Percentiles rank a stretch among this genome's conserved stretches.
Conservation (phyloP, 2,797 vertebrate genomes). For the Manis javanica region DNA sequence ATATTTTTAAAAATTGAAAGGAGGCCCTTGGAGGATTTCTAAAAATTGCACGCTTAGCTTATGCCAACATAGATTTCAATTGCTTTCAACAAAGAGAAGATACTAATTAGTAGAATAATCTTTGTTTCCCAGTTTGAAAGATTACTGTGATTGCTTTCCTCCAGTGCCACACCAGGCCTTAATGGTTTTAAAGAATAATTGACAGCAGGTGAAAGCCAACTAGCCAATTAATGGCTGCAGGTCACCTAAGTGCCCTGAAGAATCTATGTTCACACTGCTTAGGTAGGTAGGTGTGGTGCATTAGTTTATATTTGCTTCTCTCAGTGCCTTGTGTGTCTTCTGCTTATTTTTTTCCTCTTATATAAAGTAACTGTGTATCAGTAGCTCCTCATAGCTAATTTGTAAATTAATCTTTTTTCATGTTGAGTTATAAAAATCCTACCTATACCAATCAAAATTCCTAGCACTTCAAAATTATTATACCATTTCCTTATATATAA, state of each 20-base stretch:
- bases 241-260: slow-evolving; percentile 48
- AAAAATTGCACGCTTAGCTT: slow-evolving; percentile 28
- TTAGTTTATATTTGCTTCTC: background rate
- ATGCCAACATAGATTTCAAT: slow-evolving; percentile 51
- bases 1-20: background rate
- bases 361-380: background rate
- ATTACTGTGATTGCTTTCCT: slow-evolving; percentile 69
- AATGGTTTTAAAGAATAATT: slow-evolving; percentile 75
- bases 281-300: background rate
- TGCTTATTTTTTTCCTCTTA: background rate
- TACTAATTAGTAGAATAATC: slow-evolving; percentile 77
- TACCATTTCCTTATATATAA: background rate
- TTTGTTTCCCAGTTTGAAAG: slow-evolving; percentile 74
- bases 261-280: background rate
- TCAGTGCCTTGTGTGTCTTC: background rate
- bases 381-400: background rate
- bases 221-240: slow-evolving; percentile 59
- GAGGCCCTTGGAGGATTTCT: background rate
- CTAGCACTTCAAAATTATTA: background rate
- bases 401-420: background rate
- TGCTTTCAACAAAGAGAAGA: slow-evolving; percentile 69
- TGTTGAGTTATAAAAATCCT: background rate
- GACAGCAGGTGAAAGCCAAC: slow-evolving; percentile 71
- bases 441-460: background rate
- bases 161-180: slow-evolving; percentile 49